phyloP scores from a whole-genome alignment of 2,797 vertebrate species.

The Protosalanx chinensis region DNA sequence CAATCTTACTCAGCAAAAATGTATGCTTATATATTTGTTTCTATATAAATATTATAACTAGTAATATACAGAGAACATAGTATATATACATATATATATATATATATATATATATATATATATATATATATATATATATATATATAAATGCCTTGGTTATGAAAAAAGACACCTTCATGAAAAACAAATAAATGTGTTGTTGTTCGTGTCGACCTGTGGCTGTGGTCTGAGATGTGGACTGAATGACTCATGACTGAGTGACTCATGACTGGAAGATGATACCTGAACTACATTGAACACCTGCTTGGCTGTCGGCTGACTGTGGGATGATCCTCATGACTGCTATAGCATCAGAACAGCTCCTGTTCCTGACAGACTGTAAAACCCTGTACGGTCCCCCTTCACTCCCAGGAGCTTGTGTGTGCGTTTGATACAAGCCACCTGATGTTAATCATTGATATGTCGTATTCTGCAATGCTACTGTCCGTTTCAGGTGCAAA shows the following conservation, averaged over 20 bases:
- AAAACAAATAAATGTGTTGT: slow-evolving; percentile 90
- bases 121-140: slow-evolving; percentile 78
- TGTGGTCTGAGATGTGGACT: slow-evolving; percentile 75
- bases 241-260: slow-evolving; percentile 26
- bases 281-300: neutral
- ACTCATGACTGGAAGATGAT: slow-evolving; percentile 15
- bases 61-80: slow-evolving; percentile 80
- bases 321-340: no score
- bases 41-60: slow-evolving; percentile 79
- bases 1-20: slow-evolving; percentile 92
- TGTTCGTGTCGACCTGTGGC: slow-evolving; percentile 81
- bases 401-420: slow-evolving; percentile 24
- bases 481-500: slow-evolving; percentile 20
- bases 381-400: neutral
- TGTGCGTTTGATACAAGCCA: slow-evolving; percentile 38
- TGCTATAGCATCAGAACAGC: no score
- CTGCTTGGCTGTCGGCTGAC: no score
- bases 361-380: no score
- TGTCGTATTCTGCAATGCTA: slow-evolving; percentile 24
- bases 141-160: slow-evolving; percentile 74
- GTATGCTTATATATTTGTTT: slow-evolving; percentile 83
- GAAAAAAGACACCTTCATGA: slow-evolving; percentile 86
- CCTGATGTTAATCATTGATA: slow-evolving; percentile 29
- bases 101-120: slow-evolving; percentile 82
- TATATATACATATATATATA: slow-evolving; percentile 76